Percentiles rank a stretch among this genome's conserved stretches.
Evolutionary conservation across 2,888 invertebrate species (phyloP).

Genomic region (Diarsia mendica): DNA sequence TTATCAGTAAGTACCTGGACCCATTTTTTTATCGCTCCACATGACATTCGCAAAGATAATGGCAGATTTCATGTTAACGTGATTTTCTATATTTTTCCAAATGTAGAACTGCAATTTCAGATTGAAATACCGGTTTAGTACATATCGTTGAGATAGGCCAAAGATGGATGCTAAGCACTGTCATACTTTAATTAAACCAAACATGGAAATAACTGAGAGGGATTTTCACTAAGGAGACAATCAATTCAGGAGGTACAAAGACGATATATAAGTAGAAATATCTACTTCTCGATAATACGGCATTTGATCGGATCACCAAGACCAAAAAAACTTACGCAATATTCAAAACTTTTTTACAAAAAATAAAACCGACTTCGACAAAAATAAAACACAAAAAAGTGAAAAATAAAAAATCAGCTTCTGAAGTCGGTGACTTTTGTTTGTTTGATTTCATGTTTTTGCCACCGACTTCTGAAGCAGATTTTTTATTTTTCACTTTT

Average conservation of each 20-base stretch:
- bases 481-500: too few species aligned
- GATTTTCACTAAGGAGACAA: neutral
- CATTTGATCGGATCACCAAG: neutral
- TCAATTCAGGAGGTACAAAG: neutral
- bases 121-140: neutral
- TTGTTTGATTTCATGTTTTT: too few species aligned
- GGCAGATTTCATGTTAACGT: conserved; percentile 45
- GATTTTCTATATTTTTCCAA: conserved; percentile 27
- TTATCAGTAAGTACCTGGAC: conserved; percentile 55
- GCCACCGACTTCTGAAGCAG: too few species aligned
- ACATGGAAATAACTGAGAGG: neutral
- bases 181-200: neutral
- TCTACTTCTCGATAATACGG: neutral
- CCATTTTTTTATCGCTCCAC: conserved; percentile 47
- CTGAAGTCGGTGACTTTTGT: too few species aligned
- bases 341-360: too few species aligned
- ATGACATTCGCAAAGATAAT: conserved; percentile 55
- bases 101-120: neutral
- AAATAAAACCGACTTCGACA: too few species aligned
- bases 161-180: too few species aligned
- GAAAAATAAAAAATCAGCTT: too few species aligned
- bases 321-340: neutral
- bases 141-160: neutral
- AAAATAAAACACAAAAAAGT: too few species aligned
- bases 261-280: too few species aligned